Conservation (phyloP, 2,797 vertebrate genomes). For the Lacerta viridis region DNA sequence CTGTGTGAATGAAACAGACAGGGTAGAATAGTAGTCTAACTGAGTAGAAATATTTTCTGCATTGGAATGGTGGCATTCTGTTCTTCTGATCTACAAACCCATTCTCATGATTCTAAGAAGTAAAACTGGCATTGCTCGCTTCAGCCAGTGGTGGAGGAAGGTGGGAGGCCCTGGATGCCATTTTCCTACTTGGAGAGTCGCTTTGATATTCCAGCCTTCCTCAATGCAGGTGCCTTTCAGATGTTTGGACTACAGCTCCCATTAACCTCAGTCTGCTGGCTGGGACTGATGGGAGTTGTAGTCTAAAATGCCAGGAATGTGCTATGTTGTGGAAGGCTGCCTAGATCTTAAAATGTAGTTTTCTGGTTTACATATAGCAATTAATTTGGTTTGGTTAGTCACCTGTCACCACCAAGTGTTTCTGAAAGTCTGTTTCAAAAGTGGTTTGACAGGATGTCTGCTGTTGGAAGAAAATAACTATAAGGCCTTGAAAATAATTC, state of each 20-base stretch:
- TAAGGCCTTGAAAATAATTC: not conserved
- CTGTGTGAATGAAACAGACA: not conserved
- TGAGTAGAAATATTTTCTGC: constrained; percentile 1
- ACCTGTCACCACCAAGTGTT: not conserved
- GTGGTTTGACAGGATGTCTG: not conserved
- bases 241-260: no score
- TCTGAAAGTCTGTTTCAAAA: constrained; percentile 3
- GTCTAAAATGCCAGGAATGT: no score
- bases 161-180: not conserved
- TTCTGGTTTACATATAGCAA: not conserved
- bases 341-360: not conserved
- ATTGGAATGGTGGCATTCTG: not conserved
- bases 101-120: not conserved
- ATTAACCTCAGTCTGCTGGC: no score
- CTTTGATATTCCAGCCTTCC: no score
- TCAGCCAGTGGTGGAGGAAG: not conserved
- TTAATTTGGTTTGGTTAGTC: not conserved
- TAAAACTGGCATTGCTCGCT: not conserved
- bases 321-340: no score
- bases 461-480: not conserved
- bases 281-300: no score
- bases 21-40: not conserved
- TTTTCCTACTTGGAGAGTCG: not conserved
- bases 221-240: no score
- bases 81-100: not conserved